Evolutionary conservation across 2,888 invertebrate genomes (phyloP), one percentile per base, ranked within the genome.

Genomic region (Luperina nickerlii): DNA sequence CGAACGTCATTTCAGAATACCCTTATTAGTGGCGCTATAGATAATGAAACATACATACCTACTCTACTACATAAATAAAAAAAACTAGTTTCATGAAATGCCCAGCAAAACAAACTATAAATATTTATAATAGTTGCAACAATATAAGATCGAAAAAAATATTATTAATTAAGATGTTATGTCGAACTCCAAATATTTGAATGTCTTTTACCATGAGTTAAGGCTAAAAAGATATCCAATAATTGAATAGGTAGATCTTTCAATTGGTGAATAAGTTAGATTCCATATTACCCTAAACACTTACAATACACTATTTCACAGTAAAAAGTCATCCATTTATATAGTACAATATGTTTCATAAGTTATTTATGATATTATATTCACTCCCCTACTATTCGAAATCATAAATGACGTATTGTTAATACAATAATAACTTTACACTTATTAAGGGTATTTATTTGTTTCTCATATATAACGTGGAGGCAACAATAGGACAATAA

Each of bases 141-240:
- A 57, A n/a, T 7, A 71, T n/a, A 15, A 24, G 9, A n/a, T 63
- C 1, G 9, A 57, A n/a, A 57, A 24, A 7, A 20, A 51, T 45
- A 42, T 42, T 42, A 48, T 24, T n/a, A 27, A 5, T 20, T 6
- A 9, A 0, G 7, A 38, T 54, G 38, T 66, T 13, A 24, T 38
- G 5, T 32, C 27, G n/a, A 32, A 66, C 67, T 74, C 66, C 66
- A 79, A 71, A 74, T 24, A 66, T 74, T 67, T 66, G 62, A 74
- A 70, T 62, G 15, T 15, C 1, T 63, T 54, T 42, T 62, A 27
- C 15, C 4, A 18, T 15, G 0, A 69, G 8, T 62, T n/a, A 11
- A 65, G 15, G 18, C 3, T 60, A 11, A 60, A 57, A 20, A 20
- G 0, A 65, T 27, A 51, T 57, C 15, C 20, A 15, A 27, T 20